Percentiles rank a stretch among this genome's conserved stretches.
phyloP scores from a whole-genome alignment of 2,797 vertebrate species.

The Emys orbicularis region DNA sequence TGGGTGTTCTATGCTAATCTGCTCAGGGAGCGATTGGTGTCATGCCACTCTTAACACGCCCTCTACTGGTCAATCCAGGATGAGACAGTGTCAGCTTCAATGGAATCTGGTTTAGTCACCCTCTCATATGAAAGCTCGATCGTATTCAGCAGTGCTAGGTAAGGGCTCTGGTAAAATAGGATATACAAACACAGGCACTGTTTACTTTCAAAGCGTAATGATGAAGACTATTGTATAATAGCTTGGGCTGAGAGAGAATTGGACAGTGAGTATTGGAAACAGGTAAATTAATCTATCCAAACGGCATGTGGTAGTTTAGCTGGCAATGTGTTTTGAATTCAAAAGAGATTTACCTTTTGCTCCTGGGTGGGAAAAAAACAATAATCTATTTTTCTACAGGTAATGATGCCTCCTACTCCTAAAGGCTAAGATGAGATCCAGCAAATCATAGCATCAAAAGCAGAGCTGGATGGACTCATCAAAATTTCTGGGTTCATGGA shows the following conservation, averaged over 20 bases:
- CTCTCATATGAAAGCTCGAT: neutral
- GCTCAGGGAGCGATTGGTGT: neutral
- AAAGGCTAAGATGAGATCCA: neutral
- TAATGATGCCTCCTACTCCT: neutral
- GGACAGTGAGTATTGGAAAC: accelerated
- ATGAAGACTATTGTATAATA: neutral
- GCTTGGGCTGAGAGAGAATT: neutral
- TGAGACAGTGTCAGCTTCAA: neutral
- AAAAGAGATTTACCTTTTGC: constrained; percentile 11
- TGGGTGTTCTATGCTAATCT: accelerated
- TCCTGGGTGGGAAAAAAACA: constrained; percentile 5
- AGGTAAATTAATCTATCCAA: constrained; percentile 42
- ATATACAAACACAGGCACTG: neutral
- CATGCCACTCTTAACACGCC: neutral
- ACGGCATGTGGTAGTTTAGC: neutral
- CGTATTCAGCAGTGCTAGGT: neutral
- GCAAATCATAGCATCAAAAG: neutral
- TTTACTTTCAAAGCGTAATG: neutral
- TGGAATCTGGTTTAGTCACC: neutral
- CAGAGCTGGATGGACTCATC: neutral
- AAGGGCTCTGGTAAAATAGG: neutral
- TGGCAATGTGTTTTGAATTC: constrained; percentile 25
- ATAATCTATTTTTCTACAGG: neutral
- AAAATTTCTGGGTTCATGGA: neutral
- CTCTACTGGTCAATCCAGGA: neutral